Conservation (phyloP, 1,140 invertebrate species). For the Bombus sibiricus region DNA sequence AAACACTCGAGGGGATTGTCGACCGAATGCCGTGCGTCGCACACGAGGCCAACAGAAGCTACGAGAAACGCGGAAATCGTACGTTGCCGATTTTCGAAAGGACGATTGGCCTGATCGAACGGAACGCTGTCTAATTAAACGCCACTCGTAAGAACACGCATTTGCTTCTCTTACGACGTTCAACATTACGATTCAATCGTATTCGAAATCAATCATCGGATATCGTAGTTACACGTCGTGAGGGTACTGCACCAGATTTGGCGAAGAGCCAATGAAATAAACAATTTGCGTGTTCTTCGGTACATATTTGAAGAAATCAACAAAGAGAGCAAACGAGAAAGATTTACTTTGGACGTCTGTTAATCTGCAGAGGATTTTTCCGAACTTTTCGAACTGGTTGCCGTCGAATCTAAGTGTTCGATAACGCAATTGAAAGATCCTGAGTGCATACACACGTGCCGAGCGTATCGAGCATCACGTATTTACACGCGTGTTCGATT, state of each 20-base stretch:
- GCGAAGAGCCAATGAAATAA: not conserved
- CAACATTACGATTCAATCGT: not conserved
- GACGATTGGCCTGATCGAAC: too few relatives aligned
- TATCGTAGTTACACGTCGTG: not conserved
- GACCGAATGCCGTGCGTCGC: not conserved
- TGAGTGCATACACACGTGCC: not conserved
- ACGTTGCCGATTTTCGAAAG: too few relatives aligned
- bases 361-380: not conserved
- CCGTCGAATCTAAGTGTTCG: not conserved
- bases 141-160: not conserved
- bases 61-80: not conserved
- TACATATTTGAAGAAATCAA: not conserved
- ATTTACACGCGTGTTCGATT: constrained; percentile 48
- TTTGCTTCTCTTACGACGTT: not conserved
- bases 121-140: not conserved
- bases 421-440: constrained; percentile 31
- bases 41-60: not conserved
- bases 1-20: not conserved
- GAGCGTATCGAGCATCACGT: constrained; percentile 33
- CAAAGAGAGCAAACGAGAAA: not conserved
- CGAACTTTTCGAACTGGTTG: not conserved
- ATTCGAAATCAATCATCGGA: not conserved
- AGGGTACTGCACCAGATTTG: not conserved
- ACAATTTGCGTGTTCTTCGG: not conserved
- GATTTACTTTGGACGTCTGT: not conserved